A percentile compares a stretch with the other conserved stretches of the same genome.
Conservation (phyloP, 2,113 vertebrate species). For the Acanthisitta chloris region DNA sequence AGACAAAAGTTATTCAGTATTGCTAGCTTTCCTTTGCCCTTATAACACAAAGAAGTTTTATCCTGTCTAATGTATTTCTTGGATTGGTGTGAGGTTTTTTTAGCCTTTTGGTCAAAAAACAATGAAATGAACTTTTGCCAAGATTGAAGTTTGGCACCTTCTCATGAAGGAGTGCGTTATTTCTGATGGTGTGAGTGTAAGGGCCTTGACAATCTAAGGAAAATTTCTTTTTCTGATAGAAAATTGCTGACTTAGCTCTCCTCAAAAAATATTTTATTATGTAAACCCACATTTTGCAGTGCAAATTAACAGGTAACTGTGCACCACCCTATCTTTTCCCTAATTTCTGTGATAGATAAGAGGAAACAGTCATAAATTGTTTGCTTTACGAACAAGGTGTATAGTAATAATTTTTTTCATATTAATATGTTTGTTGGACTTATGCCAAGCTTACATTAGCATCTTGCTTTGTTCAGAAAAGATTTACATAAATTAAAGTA, state of each 20-base stretch:
- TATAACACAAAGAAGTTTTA: neutral
- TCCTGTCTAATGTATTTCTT: neutral
- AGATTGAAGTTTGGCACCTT: neutral
- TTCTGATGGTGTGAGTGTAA: neutral
- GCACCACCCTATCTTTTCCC: neutral
- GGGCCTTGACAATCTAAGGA: neutral
- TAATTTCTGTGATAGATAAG: neutral
- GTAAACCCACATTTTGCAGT: neutral
- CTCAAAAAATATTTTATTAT: neutral
- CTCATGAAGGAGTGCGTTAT: neutral
- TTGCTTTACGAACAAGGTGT: neutral
- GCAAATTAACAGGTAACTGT: neutral
- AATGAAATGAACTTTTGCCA: neutral
- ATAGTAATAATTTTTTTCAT: neutral
- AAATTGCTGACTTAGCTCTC: neutral
- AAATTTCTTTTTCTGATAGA: neutral
- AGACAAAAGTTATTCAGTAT: neutral
- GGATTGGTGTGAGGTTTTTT: neutral
- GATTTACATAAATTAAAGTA: neutral
- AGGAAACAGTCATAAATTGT: neutral
- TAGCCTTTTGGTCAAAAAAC: constrained; percentile 1
- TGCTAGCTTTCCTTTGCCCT: neutral
- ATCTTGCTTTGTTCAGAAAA: neutral
- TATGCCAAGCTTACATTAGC: neutral
- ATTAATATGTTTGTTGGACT: neutral